Base-by-base conservation (phyloP, 2,888 invertebrate species). In the Archaeoteleia sp. region DNA sequence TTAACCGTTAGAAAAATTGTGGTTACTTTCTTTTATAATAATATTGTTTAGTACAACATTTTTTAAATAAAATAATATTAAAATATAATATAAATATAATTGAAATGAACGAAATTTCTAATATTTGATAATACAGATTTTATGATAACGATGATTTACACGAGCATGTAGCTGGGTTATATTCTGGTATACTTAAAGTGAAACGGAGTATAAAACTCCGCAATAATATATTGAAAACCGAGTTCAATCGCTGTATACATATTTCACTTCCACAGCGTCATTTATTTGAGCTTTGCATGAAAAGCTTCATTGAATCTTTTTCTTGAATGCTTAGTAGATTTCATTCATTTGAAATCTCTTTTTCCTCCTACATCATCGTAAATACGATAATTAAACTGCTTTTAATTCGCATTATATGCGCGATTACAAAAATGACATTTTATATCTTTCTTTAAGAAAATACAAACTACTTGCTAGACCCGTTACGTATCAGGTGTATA, bases 231-330 rank as follows among this genome's bases (percentile, higher is more conserved):
- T 48, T 48, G 15, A 29, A 15, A 39, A 3, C 8, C 29, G 37
- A 15, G 27, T 27, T 37, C 37, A 27, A 49, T 49, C 35, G 27
- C n/a, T 15, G 13, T 23, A 13, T 14, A 46, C 45, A 20, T 34
- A 46, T 20, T 20, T 45, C 45, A 20, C 10, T 35, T 37, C 17
- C 10, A 39, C n/a, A n/a, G 51, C 30, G 20, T 39, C 39, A 25
- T 23, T 23, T 23, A 17, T 51, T 51, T 39, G 29, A 39, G 13
- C 30, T 39, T 32, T 32, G 53, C 40, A 53, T 53, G 32, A 40
- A n/a, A 32, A 32, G 29, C 40, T 30, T 32, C 30, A 29, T 30
- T 30, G 8, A 39, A 17, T 53, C 40, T 32, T 20, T 14, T 13
- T n/a, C 20, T 40, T n/a, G n/a, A 29, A 39, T 20, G 40, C 39